These are phyloP conservation scores for Gavialis gangeticus DNA, from an alignment of 2,113 vertebrate species.

Conservation along the genomic window DNA sequence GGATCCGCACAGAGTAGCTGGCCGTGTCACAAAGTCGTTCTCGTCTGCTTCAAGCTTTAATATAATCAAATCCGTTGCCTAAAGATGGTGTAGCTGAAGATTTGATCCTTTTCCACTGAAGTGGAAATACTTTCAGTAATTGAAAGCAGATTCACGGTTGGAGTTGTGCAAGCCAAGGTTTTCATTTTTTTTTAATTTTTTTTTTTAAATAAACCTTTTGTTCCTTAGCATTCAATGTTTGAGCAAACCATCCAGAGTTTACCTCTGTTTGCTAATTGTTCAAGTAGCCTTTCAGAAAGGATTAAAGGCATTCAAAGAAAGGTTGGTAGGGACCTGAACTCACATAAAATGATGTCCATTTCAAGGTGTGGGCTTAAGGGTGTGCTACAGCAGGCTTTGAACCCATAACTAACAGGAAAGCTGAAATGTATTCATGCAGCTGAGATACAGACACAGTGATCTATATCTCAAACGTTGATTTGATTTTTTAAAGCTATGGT, in stretches of 20 bases:
- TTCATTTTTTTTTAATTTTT: constrained; percentile 60
- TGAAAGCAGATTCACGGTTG: constrained; percentile 85
- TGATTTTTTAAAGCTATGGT: background rate
- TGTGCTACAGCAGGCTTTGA: background rate
- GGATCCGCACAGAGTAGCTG: constrained; percentile 7
- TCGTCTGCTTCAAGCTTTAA: constrained; percentile 61
- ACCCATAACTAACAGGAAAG: no score
- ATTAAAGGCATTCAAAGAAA: constrained; percentile 40
- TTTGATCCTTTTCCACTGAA: constrained; percentile 82
- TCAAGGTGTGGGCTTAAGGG: background rate
- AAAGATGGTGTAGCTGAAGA: constrained; percentile 82
- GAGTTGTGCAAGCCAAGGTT: constrained; percentile 81
- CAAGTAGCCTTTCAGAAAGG: constrained; percentile 67
- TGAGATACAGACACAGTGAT: background rate
- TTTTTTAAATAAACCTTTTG: constrained; percentile 84
- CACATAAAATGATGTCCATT: constrained; percentile 22
- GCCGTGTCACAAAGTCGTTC: constrained; percentile 67
- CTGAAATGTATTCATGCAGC: no score
- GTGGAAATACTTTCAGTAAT: constrained; percentile 86
- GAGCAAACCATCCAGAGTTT: constrained; percentile 56
- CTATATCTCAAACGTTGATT: background rate
- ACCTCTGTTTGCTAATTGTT: constrained; percentile 76
- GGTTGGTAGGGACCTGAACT: constrained; percentile 52
- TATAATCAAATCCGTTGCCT: constrained; percentile 77
- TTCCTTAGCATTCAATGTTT: constrained; percentile 81